Percentiles rank a stretch among this genome's conserved stretches.
Evolutionary conservation across 2,797 vertebrate species (phyloP).

Genomic region (Ctenosaura bakeri): DNA sequence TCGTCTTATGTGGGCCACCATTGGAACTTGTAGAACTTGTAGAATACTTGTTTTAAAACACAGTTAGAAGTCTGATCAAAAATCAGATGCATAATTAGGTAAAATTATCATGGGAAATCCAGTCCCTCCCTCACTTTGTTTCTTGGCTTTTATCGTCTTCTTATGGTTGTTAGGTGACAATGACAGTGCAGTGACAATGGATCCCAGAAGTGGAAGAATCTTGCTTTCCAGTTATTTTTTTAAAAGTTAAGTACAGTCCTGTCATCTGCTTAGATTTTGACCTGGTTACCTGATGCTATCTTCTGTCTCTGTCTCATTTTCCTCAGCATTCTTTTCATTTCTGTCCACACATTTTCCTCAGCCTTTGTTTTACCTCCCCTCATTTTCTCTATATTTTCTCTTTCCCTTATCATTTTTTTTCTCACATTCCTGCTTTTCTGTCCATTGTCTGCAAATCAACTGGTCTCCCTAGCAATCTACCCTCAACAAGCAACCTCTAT

Average conservation of each 20-base stretch:
- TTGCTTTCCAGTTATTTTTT: not conserved
- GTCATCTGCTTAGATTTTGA: not conserved
- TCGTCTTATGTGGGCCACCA: not conserved
- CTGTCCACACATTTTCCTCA: not conserved
- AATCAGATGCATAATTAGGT: not conserved
- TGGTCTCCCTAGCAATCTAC: not conserved
- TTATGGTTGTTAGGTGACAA: not conserved
- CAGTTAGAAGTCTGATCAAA: not conserved
- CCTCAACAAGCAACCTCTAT: not conserved
- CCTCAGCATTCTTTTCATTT: not conserved
- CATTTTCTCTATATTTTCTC: not conserved
- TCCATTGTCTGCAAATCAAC: not conserved
- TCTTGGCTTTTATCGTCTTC: not conserved
- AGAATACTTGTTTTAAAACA: not conserved
- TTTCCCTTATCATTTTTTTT: not conserved
- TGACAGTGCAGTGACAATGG: not conserved
- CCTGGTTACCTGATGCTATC: too few species aligned
- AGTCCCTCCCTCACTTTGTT: not conserved
- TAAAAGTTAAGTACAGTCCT: not conserved
- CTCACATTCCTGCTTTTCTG: not conserved
- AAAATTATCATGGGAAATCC: not conserved
- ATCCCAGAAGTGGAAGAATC: not conserved
- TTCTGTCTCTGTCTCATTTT: not conserved
- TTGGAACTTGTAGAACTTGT: not conserved
- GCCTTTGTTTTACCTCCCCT: too few species aligned